Percentiles rank a stretch among this genome's conserved stretches.
Conservation (phyloP, 2,888 invertebrate species). For the Geotrupes spiniger region DNA sequence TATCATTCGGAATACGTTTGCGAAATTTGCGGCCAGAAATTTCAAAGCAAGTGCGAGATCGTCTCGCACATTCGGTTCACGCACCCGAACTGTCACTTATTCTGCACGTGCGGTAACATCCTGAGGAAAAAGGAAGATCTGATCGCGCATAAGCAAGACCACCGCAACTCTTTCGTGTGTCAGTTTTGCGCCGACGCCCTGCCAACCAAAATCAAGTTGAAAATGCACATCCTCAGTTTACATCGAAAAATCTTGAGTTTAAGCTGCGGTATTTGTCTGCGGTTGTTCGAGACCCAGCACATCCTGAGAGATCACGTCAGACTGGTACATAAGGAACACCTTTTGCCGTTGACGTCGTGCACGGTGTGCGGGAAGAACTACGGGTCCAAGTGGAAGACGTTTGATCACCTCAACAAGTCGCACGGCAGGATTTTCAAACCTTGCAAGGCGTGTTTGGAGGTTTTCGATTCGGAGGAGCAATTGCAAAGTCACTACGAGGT, state of each 20-base stretch:
- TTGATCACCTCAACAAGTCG: conserved; percentile 58
- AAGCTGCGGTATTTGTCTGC: conserved; percentile 58
- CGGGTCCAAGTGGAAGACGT: conserved; percentile 59
- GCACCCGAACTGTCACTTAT: conserved; percentile 55
- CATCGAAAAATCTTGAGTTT: conserved; percentile 57
- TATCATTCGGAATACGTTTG: conserved; percentile 56
- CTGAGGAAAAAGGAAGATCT: conserved; percentile 55
- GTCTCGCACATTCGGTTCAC: conserved; percentile 57
- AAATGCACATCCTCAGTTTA: conserved; percentile 58
- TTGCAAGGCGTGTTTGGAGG: conserved; percentile 58
- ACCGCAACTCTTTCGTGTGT: conserved; percentile 55
- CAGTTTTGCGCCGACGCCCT: conserved; percentile 59
- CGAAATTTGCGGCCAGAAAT: conserved; percentile 54
- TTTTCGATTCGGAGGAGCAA: conserved; percentile 55
- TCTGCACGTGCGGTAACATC: conserved; percentile 56
- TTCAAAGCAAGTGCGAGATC: conserved; percentile 57
- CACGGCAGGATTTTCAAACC: conserved; percentile 58
- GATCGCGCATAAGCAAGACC: conserved; percentile 54
- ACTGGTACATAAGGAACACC: conserved; percentile 50
- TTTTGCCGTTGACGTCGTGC: conserved; percentile 55
- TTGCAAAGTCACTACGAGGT: conserved; percentile 53
- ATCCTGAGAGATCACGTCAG: conserved; percentile 57
- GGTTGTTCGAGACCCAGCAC: conserved; percentile 56
- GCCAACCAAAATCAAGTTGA: conserved; percentile 57
- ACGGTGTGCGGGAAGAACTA: conserved; percentile 60